phyloP scores from a whole-genome alignment of 2,113 vertebrate genomes.

The Rostratula benghalensis region DNA sequence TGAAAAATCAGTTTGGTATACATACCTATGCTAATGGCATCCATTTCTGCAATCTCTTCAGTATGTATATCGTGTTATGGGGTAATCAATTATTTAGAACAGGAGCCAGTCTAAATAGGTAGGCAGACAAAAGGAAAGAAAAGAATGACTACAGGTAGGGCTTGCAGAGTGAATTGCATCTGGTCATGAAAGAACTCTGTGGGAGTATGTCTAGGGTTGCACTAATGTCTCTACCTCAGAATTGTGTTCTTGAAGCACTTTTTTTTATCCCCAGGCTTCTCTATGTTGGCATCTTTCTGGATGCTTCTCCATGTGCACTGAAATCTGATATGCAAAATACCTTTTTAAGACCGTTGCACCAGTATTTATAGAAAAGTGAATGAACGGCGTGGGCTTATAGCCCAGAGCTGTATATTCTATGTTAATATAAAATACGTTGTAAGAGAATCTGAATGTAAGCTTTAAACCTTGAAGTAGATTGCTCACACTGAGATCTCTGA shows the following conservation, averaged over 20 bases:
- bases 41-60: neutral
- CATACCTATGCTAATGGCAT: neutral
- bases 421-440: neutral
- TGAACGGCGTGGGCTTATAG: neutral
- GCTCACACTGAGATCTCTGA: neutral
- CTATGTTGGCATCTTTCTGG: neutral
- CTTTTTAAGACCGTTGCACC: neutral
- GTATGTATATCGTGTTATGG: neutral
- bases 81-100: conserved; percentile 46
- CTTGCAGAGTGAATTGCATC: neutral
- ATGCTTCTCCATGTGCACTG: neutral
- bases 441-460: neutral
- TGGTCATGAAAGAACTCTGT: neutral
- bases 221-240: neutral
- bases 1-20: neutral
- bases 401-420: neutral
- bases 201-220: neutral
- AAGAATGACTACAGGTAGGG: neutral
- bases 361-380: neutral
- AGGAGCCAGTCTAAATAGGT: neutral
- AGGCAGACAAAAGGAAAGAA: conserved; percentile 38
- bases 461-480: neutral
- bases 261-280: neutral
- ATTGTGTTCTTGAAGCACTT: neutral
- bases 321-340: neutral